These are phyloP conservation scores for Tyto alba DNA, from an alignment of 2,113 vertebrate species.

Conservation along the genomic window DNA sequence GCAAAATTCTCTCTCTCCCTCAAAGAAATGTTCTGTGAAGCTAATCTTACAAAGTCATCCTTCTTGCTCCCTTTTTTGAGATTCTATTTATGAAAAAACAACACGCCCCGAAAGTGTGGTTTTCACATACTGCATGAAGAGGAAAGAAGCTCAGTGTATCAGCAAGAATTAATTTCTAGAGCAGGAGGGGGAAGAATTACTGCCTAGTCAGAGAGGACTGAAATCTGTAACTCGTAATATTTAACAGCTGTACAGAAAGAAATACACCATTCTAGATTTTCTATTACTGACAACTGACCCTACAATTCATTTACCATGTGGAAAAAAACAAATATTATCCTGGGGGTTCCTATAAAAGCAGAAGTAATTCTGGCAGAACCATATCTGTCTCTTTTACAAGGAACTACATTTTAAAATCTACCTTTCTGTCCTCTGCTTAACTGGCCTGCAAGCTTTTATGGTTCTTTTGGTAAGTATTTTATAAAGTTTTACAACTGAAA, in stretches of 20 bases:
- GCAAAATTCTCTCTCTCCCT: background rate
- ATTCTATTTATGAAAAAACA: background rate
- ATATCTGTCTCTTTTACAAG: background rate
- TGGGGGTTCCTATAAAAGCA: background rate
- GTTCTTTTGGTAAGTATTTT: background rate
- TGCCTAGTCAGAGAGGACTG: background rate
- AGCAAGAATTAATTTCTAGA: background rate
- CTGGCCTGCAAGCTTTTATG: background rate
- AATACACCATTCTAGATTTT: background rate
- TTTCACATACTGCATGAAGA: background rate
- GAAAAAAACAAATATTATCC: background rate
- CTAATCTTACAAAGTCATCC: background rate
- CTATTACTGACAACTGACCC: background rate
- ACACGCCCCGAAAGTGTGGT: background rate
- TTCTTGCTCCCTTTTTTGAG: background rate
- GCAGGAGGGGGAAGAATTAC: background rate
- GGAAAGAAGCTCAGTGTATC: background rate
- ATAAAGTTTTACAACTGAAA: background rate
- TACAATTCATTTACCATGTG: background rate
- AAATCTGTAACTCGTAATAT: background rate
- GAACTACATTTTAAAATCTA: background rate
- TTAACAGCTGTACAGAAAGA: background rate
- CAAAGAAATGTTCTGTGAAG: background rate
- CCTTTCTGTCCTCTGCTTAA: background rate
- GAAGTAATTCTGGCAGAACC: background rate